These are phyloP conservation scores for Pocillopora grandis DNA, from an alignment of 92 coral and sea anemone species.

Conservation along the genomic window DNA sequence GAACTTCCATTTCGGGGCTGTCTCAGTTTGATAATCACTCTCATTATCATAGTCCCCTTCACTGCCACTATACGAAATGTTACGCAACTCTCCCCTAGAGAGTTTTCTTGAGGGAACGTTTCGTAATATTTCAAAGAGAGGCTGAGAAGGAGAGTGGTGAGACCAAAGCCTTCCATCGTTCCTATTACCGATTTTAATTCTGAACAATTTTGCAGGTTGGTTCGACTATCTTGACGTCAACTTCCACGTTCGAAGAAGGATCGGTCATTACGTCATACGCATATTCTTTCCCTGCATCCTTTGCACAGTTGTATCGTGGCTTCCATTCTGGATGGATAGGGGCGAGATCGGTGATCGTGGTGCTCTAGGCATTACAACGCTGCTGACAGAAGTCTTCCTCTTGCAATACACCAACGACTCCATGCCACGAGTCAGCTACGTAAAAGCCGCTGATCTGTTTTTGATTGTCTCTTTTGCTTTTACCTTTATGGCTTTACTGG, in stretches of 20 bases:
- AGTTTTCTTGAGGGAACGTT: too few relatives aligned
- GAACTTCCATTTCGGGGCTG: too few relatives aligned
- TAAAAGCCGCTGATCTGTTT: slow-evolving; percentile 57
- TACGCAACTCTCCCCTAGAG: too few relatives aligned
- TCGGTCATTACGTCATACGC: slow-evolving; percentile 47
- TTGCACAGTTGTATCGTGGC: slow-evolving; percentile 50
- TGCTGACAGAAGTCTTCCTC: slow-evolving; percentile 50
- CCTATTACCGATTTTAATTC: neutral
- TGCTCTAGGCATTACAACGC: slow-evolving; percentile 48
- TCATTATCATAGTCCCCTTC: too few relatives aligned
- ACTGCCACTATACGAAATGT: too few relatives aligned
- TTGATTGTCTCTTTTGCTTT: slow-evolving; percentile 50
- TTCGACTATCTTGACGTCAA: slow-evolving; percentile 30
- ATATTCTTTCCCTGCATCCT: slow-evolving; percentile 48
- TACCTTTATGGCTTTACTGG: slow-evolving; percentile 45
- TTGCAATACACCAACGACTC: slow-evolving; percentile 48
- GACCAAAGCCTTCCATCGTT: neutral
- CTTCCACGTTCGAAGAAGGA: slow-evolving; percentile 27
- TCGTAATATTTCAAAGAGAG: too few relatives aligned
- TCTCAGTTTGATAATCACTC: too few relatives aligned
- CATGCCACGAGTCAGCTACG: slow-evolving; percentile 53
- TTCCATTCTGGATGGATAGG: slow-evolving; percentile 56
- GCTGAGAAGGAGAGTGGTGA: too few relatives aligned
- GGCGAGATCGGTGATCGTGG: slow-evolving; percentile 52
- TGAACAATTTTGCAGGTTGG: slow-evolving; percentile 14